Evolutionary conservation across 2,888 invertebrate species (phyloP).

Genomic region (Callinectes sapidus): DNA sequence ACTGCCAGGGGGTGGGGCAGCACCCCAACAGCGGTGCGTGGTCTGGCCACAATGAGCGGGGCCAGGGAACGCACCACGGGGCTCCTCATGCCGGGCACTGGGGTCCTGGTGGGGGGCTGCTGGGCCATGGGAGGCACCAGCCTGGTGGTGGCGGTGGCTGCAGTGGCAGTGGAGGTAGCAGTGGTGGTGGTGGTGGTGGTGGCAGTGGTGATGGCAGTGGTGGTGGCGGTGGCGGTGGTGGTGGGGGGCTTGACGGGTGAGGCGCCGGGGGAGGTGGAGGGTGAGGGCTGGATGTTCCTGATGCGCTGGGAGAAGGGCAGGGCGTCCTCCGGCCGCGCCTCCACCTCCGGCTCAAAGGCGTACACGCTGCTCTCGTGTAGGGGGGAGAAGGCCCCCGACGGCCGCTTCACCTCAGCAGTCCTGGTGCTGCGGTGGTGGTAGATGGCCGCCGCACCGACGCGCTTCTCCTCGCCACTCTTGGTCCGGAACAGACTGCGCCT

Average conservation of each 20-base stretch:
- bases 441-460: conserved; percentile 39
- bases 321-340: conserved; percentile 62
- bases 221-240: not conserved
- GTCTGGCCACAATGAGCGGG: conserved; percentile 46
- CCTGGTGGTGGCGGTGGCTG: not conserved
- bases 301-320: conserved; percentile 71
- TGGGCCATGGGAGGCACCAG: not conserved
- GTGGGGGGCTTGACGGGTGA: conserved; percentile 43
- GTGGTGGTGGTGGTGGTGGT: not conserved
- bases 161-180: not conserved
- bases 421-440: conserved; percentile 69
- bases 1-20: conserved; percentile 19
- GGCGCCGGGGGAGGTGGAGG: conserved; percentile 45
- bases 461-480: conserved; percentile 69
- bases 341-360: conserved; percentile 71
- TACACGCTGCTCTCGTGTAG: conserved; percentile 72
- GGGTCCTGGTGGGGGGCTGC: not conserved
- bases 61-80: conserved; percentile 55
- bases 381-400: conserved; percentile 71
- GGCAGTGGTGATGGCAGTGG: not conserved
- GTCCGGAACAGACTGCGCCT: conserved; percentile 70
- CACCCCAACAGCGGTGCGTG: conserved; percentile 6
- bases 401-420: conserved; percentile 61
- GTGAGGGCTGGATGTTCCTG: conserved; percentile 71
- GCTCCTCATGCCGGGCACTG: not conserved